Evolutionary conservation across 2,797 vertebrate genomes (phyloP), one percentile per base, ranked within the genome.

Genomic region (Lates japonicus): DNA sequence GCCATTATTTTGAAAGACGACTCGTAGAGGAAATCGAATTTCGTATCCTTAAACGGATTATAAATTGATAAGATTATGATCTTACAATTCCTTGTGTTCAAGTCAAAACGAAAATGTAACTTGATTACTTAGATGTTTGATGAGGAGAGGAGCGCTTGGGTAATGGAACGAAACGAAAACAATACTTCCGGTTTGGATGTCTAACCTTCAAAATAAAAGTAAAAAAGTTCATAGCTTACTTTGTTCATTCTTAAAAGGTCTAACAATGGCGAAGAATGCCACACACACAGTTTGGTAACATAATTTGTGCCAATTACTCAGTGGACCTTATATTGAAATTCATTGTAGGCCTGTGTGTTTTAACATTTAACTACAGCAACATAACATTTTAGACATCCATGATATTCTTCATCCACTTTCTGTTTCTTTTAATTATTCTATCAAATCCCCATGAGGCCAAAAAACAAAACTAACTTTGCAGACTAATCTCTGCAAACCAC

Each of bases 131-230:
- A 1, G 1, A 25, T 59, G 64, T 19, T 11, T 16, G 25, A 29
- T 12, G 3, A 4, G 3, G 2, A 8, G 5, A 1, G 0, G 25
- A 29, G 0, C 4, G n/a, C n/a, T 44, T 44, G 8, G 19, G 12
- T n/a, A 12, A 25, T 4, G 0, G 14, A 12, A 70, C 6, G 8
- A 44, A n/a, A 29, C 8, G 0, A 57, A 10, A 48, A 33, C 22
- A 16, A 16, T 0, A 58, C 42, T 46, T 76, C 49, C 12, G 29
- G 19, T 62, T 46, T 9, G 7, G 8, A 72, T 11, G 7, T 7
- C 6, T 3, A 5, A 44, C 25, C 49, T 63, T 57, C 49, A 63
- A 22, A 58, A 25, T 39, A 51, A 31, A 78, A 44, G 54, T 51
- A 51, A 7, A 49, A 35, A 25, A 4, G 1, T 14, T 37, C 3